Evolutionary conservation across 2,113 vertebrate genomes (phyloP), one percentile per base, ranked within the genome.

Genomic region (Bufo gargarizans): DNA sequence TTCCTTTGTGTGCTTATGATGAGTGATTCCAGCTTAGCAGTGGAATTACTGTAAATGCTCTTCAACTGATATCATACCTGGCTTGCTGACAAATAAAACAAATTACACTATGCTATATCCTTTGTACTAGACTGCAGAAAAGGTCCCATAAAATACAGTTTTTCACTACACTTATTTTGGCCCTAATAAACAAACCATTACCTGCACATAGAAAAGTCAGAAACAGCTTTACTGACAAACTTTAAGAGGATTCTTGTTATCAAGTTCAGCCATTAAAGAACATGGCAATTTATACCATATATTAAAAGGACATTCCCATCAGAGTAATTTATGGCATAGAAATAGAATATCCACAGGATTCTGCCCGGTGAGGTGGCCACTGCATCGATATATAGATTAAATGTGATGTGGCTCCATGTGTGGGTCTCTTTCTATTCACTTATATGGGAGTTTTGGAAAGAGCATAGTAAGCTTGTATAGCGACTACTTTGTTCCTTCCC

Each of bases 21-120:
- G 56, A 81, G 50, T 78, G 77, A 78, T 76, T 20, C 50, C 77
- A 56, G 77, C 49, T 78, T 56, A 78, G 77, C 55, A 78, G 77
- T 14, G 4, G 77, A 78, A 55, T 78, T 78, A 81, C 79, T 61
- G 79, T 81, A 59, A 63, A 61, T 63, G 79, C 9, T 81, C 33
- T 81, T 63, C 79, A 45, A 45, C 5, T 81, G 22, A 61, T 59
- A 81, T 45, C 79, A 81, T 19, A 7, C 16, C 16, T 81, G 33
- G 79, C 79, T 63, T 81, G 4, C 56, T 63, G 33, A 81, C 56
- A 45, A 61, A 61, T 76, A 76, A 47, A 10, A 6, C 72, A 49
- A 76, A 49, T 76, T 4, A 76, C 17, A 76, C 8, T 50, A 20
- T 19, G 50, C 47, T 12, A 33, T 47, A 76, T 20, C 8, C 6